Evolutionary conservation across 2,113 vertebrate species (phyloP), one percentile per base, ranked within the genome.

Genomic region (Gnathochromis pfefferi): DNA sequence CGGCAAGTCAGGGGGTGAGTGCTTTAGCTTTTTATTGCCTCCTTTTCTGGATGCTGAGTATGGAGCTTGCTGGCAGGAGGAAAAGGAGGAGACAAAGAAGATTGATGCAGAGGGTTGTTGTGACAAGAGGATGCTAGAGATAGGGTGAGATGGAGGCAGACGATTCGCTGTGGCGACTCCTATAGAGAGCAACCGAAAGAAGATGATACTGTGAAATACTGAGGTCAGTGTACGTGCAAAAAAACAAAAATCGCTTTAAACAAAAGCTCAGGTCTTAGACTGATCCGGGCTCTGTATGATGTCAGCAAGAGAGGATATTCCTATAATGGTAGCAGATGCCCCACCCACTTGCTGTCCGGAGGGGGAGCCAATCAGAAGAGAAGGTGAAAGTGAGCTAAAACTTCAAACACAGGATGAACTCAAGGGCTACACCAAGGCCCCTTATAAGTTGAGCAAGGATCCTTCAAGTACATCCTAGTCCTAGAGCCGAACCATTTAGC

Each of bases 21-120:
- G 73, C 45, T 51, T 51, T 51, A 51, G 26, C 45, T 78, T 51
- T 78, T 78, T 78, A 28, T 78, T 51, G 28, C 45, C 73, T 78
- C 26, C 9, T n/a, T n/a, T 78, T 49, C 70, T 31, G 40, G 40
- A 75, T 75, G 68, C 14, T 28, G 9, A 26, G 40, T 45, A 26
- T 45, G 68, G 40, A 17, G 68, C 21, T 73, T 26, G 21, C 68
- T 0, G 68, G 40, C 40, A 47, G 68, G 21, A 73, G 40, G 68
- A 73, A 47, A 73, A 17, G 40, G 17, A 73, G 38, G 3, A 0
- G 0, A 42, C 21, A 0, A 23, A 42, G 13, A 73, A 17, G 68
- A 73, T 10, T 45, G 13, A 26, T 45, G 68, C 21, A 73, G 38
- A 73, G 1, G 1, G 23, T 28, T 75, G 68, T 17, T 47, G 21